These are phyloP conservation scores for Aporrectodea caliginosa DNA, from an alignment of 1,140 invertebrate genomes.

Conservation along the genomic window DNA sequence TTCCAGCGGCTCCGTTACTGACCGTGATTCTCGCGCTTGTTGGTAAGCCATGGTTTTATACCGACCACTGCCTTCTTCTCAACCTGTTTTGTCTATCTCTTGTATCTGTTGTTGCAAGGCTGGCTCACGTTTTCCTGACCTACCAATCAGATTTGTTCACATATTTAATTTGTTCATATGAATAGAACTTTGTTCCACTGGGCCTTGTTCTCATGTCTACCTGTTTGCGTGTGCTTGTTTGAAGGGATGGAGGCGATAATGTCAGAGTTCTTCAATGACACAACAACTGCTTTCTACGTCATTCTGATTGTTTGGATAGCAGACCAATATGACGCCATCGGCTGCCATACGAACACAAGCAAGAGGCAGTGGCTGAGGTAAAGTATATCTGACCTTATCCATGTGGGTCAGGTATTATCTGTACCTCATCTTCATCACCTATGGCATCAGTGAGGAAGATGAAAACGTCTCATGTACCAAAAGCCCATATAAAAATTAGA, in stretches of 20 bases:
- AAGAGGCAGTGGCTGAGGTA: conserved; percentile 85
- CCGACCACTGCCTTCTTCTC: no score
- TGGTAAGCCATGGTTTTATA: conserved; percentile 67
- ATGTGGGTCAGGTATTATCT: no score
- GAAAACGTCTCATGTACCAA: no score
- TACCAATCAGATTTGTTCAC: no score
- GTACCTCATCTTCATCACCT: no score
- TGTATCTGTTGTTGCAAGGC: background rate
- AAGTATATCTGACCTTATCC: background rate
- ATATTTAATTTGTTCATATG: no score
- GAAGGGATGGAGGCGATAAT: conserved; percentile 99
- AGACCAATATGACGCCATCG: conserved; percentile 98
- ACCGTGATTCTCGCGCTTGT: conserved; percentile 96
- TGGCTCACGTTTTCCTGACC: no score
- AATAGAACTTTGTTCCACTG: no score
- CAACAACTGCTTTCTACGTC: conserved; percentile 96
- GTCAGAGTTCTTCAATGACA: conserved; percentile 99
- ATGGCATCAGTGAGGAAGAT: no score
- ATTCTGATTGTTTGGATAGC: conserved; percentile 98
- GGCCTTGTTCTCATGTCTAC: no score
- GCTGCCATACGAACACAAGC: conserved; percentile 91
- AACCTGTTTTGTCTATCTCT: background rate
- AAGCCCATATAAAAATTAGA: no score
- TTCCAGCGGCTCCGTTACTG: conserved; percentile 89
- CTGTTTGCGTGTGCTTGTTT: no score